phyloP scores from a whole-genome alignment of 2,888 invertebrate species.

The Dugesia japonica region DNA sequence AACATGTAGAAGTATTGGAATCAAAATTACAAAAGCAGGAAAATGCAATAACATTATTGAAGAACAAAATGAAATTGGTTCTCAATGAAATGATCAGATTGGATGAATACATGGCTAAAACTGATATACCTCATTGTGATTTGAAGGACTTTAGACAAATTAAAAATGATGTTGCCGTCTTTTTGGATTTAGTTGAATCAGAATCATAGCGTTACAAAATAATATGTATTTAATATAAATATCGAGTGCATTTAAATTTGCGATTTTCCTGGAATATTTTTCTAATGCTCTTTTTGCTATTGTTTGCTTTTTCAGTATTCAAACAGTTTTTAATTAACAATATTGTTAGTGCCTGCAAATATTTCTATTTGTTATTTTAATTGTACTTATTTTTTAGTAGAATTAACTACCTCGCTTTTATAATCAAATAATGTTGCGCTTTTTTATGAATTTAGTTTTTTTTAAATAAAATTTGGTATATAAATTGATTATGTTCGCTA shows the following conservation, averaged over 20 bases:
- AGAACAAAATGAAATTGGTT: conserved; percentile 10
- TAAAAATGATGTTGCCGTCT: not conserved
- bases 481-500: too few species aligned
- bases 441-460: too few species aligned
- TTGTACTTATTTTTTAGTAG: not conserved
- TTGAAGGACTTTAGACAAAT: conserved; percentile 6
- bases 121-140: not conserved
- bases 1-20: conserved; percentile 6
- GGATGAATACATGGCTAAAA: not conserved
- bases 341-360: not conserved
- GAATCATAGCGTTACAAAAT: not conserved
- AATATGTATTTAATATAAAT: not conserved
- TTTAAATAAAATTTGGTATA: too few species aligned
- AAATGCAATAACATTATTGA: not conserved
- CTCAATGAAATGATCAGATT: not conserved
- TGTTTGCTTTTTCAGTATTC: not conserved
- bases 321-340: not conserved
- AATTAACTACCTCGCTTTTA: not conserved
- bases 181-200: not conserved
- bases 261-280: conserved; percentile 14
- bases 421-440: not conserved
- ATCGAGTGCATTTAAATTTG: not conserved
- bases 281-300: not conserved
- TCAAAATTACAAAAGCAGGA: not conserved
- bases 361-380: not conserved